Percentiles rank a stretch among this genome's conserved stretches.
These are phyloP conservation scores for Leptothorax acervorum DNA, from an alignment of 2,888 invertebrate genomes.

Conservation along the genomic window DNA sequence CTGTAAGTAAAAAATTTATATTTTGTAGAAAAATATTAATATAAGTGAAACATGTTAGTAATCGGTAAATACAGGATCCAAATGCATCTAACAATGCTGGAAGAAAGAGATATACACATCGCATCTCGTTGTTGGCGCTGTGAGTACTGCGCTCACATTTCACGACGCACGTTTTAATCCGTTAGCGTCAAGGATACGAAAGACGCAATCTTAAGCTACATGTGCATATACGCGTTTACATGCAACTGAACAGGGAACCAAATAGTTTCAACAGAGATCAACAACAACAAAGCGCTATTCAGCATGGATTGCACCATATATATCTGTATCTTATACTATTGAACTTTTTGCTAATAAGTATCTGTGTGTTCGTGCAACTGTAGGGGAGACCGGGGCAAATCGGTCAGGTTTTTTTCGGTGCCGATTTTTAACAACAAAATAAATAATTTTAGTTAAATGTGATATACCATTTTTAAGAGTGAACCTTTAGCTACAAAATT, in stretches of 20 bases:
- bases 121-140: neutral
- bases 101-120: neutral
- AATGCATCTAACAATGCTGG: neutral
- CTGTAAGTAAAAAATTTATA: neutral
- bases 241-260: constrained; percentile 4
- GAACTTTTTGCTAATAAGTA: constrained; percentile 12
- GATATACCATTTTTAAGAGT: too few relatives aligned
- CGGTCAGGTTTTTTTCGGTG: too few relatives aligned
- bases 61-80: neutral
- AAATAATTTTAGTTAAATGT: too few relatives aligned
- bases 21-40: constrained; percentile 7
- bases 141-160: constrained; percentile 21
- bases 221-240: neutral
- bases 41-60: neutral
- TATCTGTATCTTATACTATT: neutral
- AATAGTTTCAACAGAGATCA: constrained; percentile 8
- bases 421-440: too few relatives aligned
- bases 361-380: neutral
- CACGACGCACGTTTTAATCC: constrained; percentile 24
- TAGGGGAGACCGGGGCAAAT: too few relatives aligned
- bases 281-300: neutral
- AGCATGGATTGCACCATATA: neutral
- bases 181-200: constrained; percentile 4
- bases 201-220: constrained; percentile 18
- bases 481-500: too few relatives aligned